phyloP scores from a whole-genome alignment of 2,888 invertebrate species.

The Subacronicta megacephala region DNA sequence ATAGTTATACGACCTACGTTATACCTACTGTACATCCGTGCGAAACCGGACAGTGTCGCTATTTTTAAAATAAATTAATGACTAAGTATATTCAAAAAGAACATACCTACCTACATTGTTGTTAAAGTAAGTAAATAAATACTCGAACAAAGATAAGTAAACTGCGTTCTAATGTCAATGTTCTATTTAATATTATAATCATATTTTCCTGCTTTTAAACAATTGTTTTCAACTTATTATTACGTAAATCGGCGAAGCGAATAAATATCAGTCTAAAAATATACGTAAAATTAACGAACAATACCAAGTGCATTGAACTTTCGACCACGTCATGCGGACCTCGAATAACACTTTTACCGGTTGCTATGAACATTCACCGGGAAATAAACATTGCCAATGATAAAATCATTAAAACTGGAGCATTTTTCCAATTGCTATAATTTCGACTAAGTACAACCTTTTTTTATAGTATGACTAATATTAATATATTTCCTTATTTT shows the following conservation, averaged over 20 bases:
- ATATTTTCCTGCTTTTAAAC: neutral
- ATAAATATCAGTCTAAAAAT: constrained; percentile 14
- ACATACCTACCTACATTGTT: too few relatives aligned
- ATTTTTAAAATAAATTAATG: too few relatives aligned
- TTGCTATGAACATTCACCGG: constrained; percentile 54
- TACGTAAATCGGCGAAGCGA: neutral
- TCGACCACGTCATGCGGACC: constrained; percentile 31
- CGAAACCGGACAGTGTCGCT: too few relatives aligned
- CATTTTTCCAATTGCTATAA: constrained; percentile 48
- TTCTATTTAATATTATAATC: too few relatives aligned
- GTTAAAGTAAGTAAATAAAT: too few relatives aligned
- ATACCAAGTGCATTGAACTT: constrained; percentile 43
- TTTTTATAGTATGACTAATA: constrained; percentile 40
- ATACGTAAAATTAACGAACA: constrained; percentile 27
- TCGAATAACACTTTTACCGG: constrained; percentile 49
- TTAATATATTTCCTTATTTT: constrained; percentile 40
- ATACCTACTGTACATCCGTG: too few relatives aligned
- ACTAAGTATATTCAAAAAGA: too few relatives aligned
- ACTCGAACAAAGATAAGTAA: too few relatives aligned
- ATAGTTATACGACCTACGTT: too few relatives aligned
- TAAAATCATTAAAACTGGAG: constrained; percentile 53
- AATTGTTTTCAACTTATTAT: neutral
- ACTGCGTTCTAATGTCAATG: too few relatives aligned
- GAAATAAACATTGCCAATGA: constrained; percentile 48
- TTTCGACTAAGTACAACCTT: constrained; percentile 40